Conservation (phyloP, 2,888 invertebrate genomes). For the Polymixis lichenea region DNA sequence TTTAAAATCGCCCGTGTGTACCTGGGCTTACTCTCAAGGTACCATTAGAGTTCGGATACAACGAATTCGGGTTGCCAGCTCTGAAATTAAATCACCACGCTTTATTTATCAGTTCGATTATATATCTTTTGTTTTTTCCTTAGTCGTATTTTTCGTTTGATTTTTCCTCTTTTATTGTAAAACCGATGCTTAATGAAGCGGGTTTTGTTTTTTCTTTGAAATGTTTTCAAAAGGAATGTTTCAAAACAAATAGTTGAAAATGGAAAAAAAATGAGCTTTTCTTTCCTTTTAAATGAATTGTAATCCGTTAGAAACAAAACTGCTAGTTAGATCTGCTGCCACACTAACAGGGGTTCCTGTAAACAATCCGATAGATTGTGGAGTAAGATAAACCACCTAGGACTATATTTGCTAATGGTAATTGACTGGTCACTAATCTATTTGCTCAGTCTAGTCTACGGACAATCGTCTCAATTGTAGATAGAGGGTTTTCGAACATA, state of each 20-base stretch:
- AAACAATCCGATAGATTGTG: background rate
- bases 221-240: background rate
- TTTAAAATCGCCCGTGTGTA: background rate
- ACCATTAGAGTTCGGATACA: background rate
- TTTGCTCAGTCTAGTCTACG: conserved; percentile 3
- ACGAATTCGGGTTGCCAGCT: conserved; percentile 23
- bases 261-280: background rate
- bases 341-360: background rate
- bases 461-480: background rate
- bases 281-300: background rate
- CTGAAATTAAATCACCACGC: conserved; percentile 19
- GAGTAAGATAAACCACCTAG: background rate
- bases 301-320: background rate
- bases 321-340: background rate
- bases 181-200: conserved; percentile 7
- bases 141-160: background rate
- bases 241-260: too few relatives aligned
- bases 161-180: conserved; percentile 6
- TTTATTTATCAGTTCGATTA: conserved; percentile 9
- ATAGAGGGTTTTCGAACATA: conserved; percentile 1
- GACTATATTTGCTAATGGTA: background rate
- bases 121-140: conserved; percentile 9
- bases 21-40: conserved; percentile 1
- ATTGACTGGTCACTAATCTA: conserved; percentile 2
- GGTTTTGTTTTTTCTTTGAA: conserved; percentile 6